These are phyloP conservation scores for Drosophila mimica DNA, from an alignment of 2,888 invertebrate genomes.

Conservation along the genomic window DNA sequence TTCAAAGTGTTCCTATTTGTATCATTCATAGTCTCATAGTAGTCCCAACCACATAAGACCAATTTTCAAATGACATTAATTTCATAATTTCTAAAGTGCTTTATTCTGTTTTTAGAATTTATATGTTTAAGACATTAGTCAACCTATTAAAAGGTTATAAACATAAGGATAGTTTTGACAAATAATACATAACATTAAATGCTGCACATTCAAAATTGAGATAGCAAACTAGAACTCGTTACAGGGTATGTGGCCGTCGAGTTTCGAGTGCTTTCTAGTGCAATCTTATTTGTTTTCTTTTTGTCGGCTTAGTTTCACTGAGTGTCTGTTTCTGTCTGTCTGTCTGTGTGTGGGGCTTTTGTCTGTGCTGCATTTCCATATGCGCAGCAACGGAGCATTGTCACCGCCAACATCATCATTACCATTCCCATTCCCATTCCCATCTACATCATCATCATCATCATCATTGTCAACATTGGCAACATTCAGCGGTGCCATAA, in stretches of 20 bases:
- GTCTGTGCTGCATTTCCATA: slow-evolving; percentile 66
- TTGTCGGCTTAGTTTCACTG: slow-evolving; percentile 48
- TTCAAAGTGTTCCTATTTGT: not conserved
- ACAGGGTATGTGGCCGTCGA: slow-evolving; percentile 17
- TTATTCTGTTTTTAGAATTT: too few relatives aligned
- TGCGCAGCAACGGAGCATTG: slow-evolving; percentile 45
- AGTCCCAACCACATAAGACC: not conserved
- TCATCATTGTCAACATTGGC: slow-evolving; percentile 30
- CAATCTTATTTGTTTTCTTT: slow-evolving; percentile 27
- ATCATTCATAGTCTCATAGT: not conserved
- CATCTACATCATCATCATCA: slow-evolving; percentile 43
- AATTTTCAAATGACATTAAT: too few relatives aligned
- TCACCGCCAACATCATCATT: slow-evolving; percentile 42
- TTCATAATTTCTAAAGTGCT: not conserved
- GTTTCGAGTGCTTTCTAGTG: not conserved
- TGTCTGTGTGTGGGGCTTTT: slow-evolving; percentile 37
- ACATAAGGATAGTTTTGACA: too few relatives aligned
- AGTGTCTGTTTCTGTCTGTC: not conserved
- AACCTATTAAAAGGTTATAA: too few relatives aligned
- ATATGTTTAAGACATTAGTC: too few relatives aligned
- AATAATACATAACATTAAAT: too few relatives aligned
- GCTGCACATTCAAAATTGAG: not conserved
- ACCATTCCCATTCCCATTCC: slow-evolving; percentile 8
- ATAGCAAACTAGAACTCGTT: not conserved
- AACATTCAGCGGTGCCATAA: slow-evolving; percentile 52